Conservation (phyloP, 2,797 vertebrate species). For the Pangasius larnaudii region DNA sequence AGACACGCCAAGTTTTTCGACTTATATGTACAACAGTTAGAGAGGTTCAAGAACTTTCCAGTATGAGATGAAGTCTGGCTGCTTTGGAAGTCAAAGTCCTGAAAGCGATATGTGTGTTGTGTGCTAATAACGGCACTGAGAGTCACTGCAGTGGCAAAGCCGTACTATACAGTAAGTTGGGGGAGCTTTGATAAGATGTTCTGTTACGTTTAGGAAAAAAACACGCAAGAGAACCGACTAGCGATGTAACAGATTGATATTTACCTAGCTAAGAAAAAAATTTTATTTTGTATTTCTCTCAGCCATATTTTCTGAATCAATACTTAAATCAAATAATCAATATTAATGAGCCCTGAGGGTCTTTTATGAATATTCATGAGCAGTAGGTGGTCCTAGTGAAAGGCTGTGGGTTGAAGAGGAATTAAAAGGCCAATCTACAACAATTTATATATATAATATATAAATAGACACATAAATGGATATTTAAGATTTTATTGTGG, state of each 20-base stretch:
- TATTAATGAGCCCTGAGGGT: background rate
- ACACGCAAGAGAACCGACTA: background rate
- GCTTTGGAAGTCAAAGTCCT: slow-evolving; percentile 11
- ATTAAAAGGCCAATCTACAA: background rate
- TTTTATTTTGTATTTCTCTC: background rate
- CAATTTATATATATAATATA: background rate
- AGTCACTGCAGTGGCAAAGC: background rate
- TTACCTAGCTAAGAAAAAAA: background rate
- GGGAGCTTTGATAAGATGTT: background rate
- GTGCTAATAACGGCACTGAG: background rate
- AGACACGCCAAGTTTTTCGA: slow-evolving; percentile 33
- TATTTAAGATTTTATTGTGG: background rate
- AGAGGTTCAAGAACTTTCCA: background rate
- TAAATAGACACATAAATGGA: background rate
- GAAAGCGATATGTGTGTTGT: background rate
- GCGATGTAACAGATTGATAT: background rate
- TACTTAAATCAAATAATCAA: background rate
- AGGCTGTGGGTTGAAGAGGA: background rate
- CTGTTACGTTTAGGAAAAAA: background rate
- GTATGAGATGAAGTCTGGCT: background rate
- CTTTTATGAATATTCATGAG: background rate
- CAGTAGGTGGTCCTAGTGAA: background rate
- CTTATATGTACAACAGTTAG: slow-evolving; percentile 22
- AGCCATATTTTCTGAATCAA: background rate
- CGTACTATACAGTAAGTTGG: no score